Conservation (phyloP, 2,888 invertebrate species). For the Cabera pusaria region DNA sequence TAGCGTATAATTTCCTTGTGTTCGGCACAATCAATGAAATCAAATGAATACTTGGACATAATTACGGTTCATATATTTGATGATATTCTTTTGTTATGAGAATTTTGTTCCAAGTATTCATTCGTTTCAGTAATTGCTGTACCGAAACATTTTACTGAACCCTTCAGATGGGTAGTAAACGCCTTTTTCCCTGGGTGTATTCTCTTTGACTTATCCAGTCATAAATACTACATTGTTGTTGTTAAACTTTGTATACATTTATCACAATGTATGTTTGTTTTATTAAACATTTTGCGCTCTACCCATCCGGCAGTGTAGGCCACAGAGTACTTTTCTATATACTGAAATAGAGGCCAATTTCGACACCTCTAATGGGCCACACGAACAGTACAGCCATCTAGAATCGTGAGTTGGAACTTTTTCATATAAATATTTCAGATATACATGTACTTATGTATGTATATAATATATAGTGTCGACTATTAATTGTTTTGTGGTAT, state of each 20-base stretch:
- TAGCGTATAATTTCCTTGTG: not conserved
- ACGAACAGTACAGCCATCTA: too few relatives aligned
- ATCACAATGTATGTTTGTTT: constrained; percentile 5
- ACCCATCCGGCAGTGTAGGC: constrained; percentile 31
- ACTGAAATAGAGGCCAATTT: constrained; percentile 1
- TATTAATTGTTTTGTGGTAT: too few relatives aligned
- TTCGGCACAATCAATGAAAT: constrained; percentile 17
- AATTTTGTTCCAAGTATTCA: constrained; percentile 25
- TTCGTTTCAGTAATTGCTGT: constrained; percentile 24
- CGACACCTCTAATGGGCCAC: too few relatives aligned
- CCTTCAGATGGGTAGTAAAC: constrained; percentile 27
- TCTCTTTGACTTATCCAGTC: constrained; percentile 25
- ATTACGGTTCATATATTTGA: constrained; percentile 19
- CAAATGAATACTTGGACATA: constrained; percentile 26
- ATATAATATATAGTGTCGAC: too few relatives aligned
- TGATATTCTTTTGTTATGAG: not conserved
- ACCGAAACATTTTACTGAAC: constrained; percentile 26
- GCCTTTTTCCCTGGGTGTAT: constrained; percentile 21
- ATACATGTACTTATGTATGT: too few relatives aligned
- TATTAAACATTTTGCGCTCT: constrained; percentile 24
- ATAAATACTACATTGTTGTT: constrained; percentile 10
- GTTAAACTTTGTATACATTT: not conserved
- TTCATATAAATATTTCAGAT: too few relatives aligned
- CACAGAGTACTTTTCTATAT: too few relatives aligned
- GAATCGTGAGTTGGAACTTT: too few relatives aligned